Percentiles rank a stretch among this genome's conserved stretches.
phyloP scores from a whole-genome alignment of 2,797 vertebrate species.

The Macropus fuliginosus region DNA sequence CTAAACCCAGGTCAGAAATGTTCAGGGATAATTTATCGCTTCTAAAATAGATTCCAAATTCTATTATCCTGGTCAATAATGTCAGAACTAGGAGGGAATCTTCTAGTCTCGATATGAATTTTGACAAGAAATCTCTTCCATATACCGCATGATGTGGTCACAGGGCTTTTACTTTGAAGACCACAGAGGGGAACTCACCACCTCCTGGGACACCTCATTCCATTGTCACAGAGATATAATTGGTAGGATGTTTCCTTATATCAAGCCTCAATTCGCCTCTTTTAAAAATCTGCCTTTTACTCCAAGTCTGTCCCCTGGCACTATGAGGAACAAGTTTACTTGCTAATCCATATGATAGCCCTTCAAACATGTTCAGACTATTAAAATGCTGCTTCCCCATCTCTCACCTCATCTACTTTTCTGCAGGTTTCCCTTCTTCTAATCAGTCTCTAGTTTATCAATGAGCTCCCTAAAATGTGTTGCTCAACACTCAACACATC shows the following conservation, averaged over 20 bases:
- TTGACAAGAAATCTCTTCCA: background rate
- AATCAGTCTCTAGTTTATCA: background rate
- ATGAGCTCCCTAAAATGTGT: background rate
- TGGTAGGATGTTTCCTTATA: background rate
- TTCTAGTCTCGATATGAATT: background rate
- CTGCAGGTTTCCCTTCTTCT: background rate
- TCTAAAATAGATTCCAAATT: background rate
- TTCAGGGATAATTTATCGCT: background rate
- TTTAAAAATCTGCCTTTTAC: background rate
- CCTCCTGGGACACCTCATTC: no score
- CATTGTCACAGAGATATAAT: background rate
- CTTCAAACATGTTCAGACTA: background rate
- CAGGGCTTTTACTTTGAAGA: background rate
- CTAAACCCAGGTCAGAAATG: background rate
- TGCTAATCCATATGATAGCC: background rate
- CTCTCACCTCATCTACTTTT: background rate
- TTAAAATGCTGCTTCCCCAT: background rate
- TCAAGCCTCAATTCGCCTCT: background rate
- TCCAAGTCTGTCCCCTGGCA: background rate
- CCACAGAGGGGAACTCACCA: background rate
- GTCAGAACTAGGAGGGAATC: background rate
- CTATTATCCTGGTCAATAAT: background rate
- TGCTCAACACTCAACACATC: background rate
- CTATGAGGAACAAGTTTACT: background rate
- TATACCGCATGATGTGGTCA: background rate